Base-by-base conservation (phyloP, 2,113 vertebrate species). In the Sciurus niger region DNA sequence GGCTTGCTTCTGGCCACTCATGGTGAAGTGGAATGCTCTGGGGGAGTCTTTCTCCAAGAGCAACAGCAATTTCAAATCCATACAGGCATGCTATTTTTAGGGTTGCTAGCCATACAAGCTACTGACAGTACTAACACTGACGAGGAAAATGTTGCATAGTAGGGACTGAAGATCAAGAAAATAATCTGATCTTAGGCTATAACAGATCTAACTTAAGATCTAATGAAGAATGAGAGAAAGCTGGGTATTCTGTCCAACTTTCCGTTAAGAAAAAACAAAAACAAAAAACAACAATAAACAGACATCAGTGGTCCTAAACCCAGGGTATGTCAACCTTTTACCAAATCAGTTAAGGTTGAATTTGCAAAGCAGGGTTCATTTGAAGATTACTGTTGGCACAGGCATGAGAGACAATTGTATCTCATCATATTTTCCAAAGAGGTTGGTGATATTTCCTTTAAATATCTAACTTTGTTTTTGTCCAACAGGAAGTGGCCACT, bases 401-500 rank as follows among this genome's bases (percentile, higher is more conserved):
- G 60, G 90, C 68, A 43, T 37, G 28, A 94, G 30, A 24, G 80
- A 87, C 68, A 25, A 70, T 48, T n/a, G 11, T 11, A 48, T 24
- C n/a, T 79, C 40, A 28, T 68, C 67, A 32, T 1, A 11, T 53
- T 83, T 95, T 55, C 92, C 70, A 34, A 89, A 92, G 22, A 55
- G 55, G n/a, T 46, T 11, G 93, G 40, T 88, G 67, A 89, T 10
- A 83, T n/a, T 94, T 77, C 63, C 24, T 96, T 83, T 88, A 88
- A 83, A 95, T 14, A 89, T 32, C 20, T 86, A 11, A 67, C 87
- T 89, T 89, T n/a, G 67, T 28, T 88, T 90, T 82, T 72, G 6
- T 74, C 51, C 6, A 30, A 51, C 17, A 84, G 73, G 73, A 91
- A 65, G 22, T 89, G 48, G n/a, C 2, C 12, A 68, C 58, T 55